Evolutionary conservation across 1,140 invertebrate genomes (phyloP), one percentile per base, ranked within the genome.

Genomic region (Daktulosphaira vitifoliae): DNA sequence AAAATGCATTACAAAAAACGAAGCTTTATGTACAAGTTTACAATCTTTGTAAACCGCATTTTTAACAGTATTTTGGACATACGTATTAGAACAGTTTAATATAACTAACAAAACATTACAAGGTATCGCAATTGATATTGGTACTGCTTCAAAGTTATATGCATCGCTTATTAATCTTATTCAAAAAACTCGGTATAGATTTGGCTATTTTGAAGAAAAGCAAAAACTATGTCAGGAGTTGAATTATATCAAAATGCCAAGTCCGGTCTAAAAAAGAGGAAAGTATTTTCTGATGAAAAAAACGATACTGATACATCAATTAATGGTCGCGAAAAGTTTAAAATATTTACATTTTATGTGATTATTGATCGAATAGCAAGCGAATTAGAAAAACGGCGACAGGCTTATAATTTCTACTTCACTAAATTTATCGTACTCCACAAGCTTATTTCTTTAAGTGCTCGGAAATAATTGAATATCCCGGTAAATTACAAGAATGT

Each of bases 221-320:
- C 9, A 53, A 38, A 53, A 38, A 33, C 18, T 53, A 25, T 51
- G 26, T 29, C 50, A 51, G 8, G 11, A 33, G 29, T 33, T n/a
- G n/a, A n/a, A n/a, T n/a, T n/a, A 51, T 51, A 51, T 29, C 15
- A 51, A 51, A 15, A 51, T 50, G 9, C 26, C 23, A 9, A 23
- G 7, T 3, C 22, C n/a, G 22, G 23, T 15, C 18, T n/a, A 51
- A 51, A 51, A 51, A 51, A n/a, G 5, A 51, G 26, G 29, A 29
- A 26, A 51, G n/a, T 26, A 16, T 51, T 51, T 48, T 51, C 18
- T 51, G 49, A 51, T 51, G 49, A 51, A 51, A 23, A n/a, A 26
- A 51, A 51, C 16, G n/a, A 51, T 26, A 7, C 26, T 16, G 16
- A 8, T 2, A n/a, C 4, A 16, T 52, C 15, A n/a, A n/a, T n/a